Evolutionary conservation across 2,113 vertebrate genomes (phyloP).

Genomic region (human (Homo sapiens)): GRCh38 chr3:21464501-21465000

Average conservation of each 20-base stretch:
- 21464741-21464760: neutral
- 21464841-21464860: neutral
- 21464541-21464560: constrained; percentile 1
- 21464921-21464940: neutral
- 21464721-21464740: neutral
- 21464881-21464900: constrained; percentile 5
- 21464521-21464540: neutral
- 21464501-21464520: neutral
- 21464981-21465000: neutral
- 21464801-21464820: neutral
- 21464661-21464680: constrained; percentile 29
- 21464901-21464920: neutral
- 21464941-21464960: neutral
- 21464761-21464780: neutral
- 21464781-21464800: neutral
- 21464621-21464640: constrained; percentile 24
- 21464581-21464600: neutral
- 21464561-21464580: neutral
- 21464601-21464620: constrained; percentile 58
- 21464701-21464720: neutral
- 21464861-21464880: neutral
- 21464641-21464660: neutral
- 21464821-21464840: neutral
- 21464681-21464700: neutral
- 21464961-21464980: neutral